These are phyloP conservation scores for Euclidia mi DNA, from an alignment of 2,888 invertebrate species.

Conservation along the genomic window DNA sequence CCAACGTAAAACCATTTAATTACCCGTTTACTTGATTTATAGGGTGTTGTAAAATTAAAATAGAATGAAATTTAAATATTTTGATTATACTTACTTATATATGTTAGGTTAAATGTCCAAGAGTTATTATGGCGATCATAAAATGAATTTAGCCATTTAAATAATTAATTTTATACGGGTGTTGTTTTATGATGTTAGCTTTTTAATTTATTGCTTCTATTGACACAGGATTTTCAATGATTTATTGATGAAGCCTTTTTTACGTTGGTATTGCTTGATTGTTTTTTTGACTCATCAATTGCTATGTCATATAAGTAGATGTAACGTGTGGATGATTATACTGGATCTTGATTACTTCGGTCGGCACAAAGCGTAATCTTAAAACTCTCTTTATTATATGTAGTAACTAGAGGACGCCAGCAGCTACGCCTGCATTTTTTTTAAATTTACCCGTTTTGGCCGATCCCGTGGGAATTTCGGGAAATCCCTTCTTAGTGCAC, in stretches of 20 bases:
- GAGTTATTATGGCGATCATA: slow-evolving; percentile 42
- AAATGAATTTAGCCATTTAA: slow-evolving; percentile 40
- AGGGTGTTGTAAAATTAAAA: slow-evolving; percentile 38
- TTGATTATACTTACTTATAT: slow-evolving; percentile 37
- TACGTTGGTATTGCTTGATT: not conserved
- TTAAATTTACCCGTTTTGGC: too few species aligned
- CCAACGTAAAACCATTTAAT: slow-evolving; percentile 41
- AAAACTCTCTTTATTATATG: too few species aligned
- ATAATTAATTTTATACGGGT: slow-evolving; percentile 28
- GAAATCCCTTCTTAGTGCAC: too few species aligned
- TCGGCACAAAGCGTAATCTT: too few species aligned
- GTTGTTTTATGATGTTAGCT: slow-evolving; percentile 19
- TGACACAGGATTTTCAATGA: slow-evolving; percentile 14
- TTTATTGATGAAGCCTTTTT: slow-evolving; percentile 7
- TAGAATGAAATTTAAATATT: slow-evolving; percentile 39
- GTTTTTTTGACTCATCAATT: too few species aligned
- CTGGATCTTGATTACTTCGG: too few species aligned
- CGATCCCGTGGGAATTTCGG: too few species aligned
- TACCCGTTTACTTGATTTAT: slow-evolving; percentile 44
- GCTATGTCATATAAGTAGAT: not conserved
- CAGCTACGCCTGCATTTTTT: too few species aligned
- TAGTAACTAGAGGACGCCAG: too few species aligned
- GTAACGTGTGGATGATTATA: too few species aligned
- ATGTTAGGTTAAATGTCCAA: slow-evolving; percentile 36
- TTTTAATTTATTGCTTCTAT: slow-evolving; percentile 14